Conservation (phyloP, 2,888 invertebrate genomes). For the Cantharis rufa region DNA sequence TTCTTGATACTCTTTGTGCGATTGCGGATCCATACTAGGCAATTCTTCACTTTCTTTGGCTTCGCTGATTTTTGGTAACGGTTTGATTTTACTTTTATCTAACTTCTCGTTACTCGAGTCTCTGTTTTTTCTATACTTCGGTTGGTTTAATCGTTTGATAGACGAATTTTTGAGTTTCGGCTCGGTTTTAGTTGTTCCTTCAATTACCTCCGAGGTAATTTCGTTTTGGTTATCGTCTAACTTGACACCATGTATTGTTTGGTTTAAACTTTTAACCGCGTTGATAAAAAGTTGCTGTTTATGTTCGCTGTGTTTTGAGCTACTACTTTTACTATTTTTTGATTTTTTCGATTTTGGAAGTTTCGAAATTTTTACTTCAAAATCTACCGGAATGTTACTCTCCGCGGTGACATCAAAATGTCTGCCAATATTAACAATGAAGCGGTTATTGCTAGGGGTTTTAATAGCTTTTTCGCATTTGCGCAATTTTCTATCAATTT, state of each 20-base stretch:
- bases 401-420: conserved; percentile 54
- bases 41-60: conserved; percentile 17
- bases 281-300: conserved; percentile 43
- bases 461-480: conserved; percentile 49
- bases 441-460: conserved; percentile 45
- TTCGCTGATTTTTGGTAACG: conserved; percentile 27
- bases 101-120: conserved; percentile 18
- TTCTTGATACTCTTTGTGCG: conserved; percentile 65
- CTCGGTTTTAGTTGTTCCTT: conserved; percentile 31
- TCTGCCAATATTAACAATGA: conserved; percentile 55
- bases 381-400: conserved; percentile 50
- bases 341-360: conserved; percentile 46
- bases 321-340: conserved; percentile 27
- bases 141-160: conserved; percentile 32
- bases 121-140: conserved; percentile 26
- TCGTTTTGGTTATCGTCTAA: conserved; percentile 26
- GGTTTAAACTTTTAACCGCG: conserved; percentile 50
- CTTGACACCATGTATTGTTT: conserved; percentile 39
- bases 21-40: conserved; percentile 18
- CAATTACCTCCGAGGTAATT: conserved; percentile 24
- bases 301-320: conserved; percentile 19
- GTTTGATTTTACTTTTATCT: conserved; percentile 15
- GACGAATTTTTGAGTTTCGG: conserved; percentile 25
- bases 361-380: conserved; percentile 55
- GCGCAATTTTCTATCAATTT: conserved; percentile 71